Base-by-base conservation (phyloP, 2,888 invertebrate genomes). In the Sphaeridia pumilis region DNA sequence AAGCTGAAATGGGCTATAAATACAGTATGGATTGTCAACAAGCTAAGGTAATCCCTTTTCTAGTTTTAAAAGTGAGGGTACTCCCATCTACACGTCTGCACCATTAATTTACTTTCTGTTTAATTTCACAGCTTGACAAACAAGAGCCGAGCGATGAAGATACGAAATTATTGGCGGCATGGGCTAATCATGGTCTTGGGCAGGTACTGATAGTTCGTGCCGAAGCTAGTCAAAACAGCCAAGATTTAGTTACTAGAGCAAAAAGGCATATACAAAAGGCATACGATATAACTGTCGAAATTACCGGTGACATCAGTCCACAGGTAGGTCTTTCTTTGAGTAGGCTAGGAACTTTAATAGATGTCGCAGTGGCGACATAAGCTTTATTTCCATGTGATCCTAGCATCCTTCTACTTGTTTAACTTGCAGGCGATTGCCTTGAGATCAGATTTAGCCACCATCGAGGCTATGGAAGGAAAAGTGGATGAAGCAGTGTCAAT, bases 1-100 rank as follows among this genome's bases (percentile, higher is more conserved):
- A 85, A 69, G 89, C 93, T 3, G 80, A 83, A 61, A 69, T 80
- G 35, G 95, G 94, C 0, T 94, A 83, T 68, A 77, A 80, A 58
- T 93, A 85, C 79, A 89, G 92, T 67, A 70, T 93, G 46, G 73
- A 80, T 44, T 79, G 83, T 67, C 77, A 87, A 45, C 50, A 52
- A 12, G 57, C 58, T 52, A 63, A 62, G 58, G 61, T 61, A 20
- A 2, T n/a, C 22, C 42, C n/a, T n/a, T n/a, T n/a, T n/a, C n/a
- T n/a, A n/a, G n/a, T n/a, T n/a, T n/a, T n/a, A n/a, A n/a, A n/a
- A n/a, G n/a, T n/a, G n/a, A n/a, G n/a, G n/a, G n/a, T n/a, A n/a
- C n/a, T n/a, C n/a, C n/a, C n/a, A n/a, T n/a, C n/a, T n/a, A n/a
- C n/a, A n/a, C n/a, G n/a, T n/a, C n/a, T n/a, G n/a, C n/a, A n/a